A percentile compares a stretch with the other conserved stretches of the same genome.
These are phyloP conservation scores for Turritopsis dohrnii DNA, from an alignment of 30 jellyfish, hydroid and myxozoan species.

Conservation along the genomic window DNA sequence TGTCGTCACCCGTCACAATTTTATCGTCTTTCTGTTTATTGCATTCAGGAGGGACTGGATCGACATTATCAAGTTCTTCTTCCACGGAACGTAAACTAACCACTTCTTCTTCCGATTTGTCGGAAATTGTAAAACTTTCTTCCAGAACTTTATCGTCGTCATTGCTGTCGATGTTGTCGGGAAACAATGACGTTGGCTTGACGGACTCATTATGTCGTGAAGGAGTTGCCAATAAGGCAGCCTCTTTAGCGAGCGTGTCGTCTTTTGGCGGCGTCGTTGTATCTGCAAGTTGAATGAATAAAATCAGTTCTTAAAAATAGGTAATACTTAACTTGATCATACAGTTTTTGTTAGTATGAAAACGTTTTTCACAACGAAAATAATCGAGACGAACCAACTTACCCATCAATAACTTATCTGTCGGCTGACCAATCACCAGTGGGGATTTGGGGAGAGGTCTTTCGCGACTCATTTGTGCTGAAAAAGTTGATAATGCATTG, in stretches of 20 bases:
- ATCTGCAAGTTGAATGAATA: background rate
- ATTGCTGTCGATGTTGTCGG: constrained; percentile 20
- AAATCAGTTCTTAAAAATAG: background rate
- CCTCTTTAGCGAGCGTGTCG: constrained; percentile 33
- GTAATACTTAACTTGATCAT: background rate
- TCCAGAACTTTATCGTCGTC: constrained; percentile 5
- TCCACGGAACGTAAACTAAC: background rate
- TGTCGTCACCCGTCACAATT: background rate
- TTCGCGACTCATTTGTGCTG: constrained; percentile 15
- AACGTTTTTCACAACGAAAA: too few species aligned
- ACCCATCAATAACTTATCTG: constrained; percentile 2
- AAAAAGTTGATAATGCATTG: constrained; percentile 49
- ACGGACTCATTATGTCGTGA: constrained; percentile 41
- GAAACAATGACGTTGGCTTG: constrained; percentile 41
- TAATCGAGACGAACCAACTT: too few species aligned
- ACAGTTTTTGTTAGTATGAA: too few species aligned
- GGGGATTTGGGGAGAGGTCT: constrained; percentile 37
- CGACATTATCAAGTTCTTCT: background rate
- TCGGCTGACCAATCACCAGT: constrained; percentile 4
- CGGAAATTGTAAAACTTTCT: background rate
- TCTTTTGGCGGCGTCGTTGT: constrained; percentile 36
- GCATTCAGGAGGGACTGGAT: background rate
- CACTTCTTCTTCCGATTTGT: background rate
- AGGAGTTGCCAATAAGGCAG: constrained; percentile 17
- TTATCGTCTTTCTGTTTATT: background rate